Evolutionary conservation across 2,888 invertebrate species (phyloP), one percentile per base, ranked within the genome.

Genomic region (Resseliella maxima): DNA sequence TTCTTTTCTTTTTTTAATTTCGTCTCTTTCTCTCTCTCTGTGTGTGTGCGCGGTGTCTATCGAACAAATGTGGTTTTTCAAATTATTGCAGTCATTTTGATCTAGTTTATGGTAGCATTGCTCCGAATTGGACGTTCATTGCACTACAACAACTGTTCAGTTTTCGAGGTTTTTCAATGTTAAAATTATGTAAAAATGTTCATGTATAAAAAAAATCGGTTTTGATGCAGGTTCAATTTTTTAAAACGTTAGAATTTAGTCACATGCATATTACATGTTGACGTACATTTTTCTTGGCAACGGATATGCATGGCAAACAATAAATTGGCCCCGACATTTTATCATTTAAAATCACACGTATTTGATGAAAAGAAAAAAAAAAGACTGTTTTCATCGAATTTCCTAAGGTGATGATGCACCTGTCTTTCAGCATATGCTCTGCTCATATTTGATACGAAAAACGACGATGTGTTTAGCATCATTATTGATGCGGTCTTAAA

Each of bases 71-170:
- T 15, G 31, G 31, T 72, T 31, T 72, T 35, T 72, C 15, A 72
- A 72, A 31, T 72, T 31, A 31, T 31, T 31, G 31, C 18, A 72
- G 31, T 15, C 72, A 31, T 31, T 72, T 31, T 72, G 31, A 72
- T 72, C 72, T 72, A 72, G 72, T 72, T 72, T 12, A 72, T 12
- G 31, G 72, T 72, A 72, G 31, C 72, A 72, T 72, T 72, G 72
- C 72, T 15, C 72, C 35, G 72, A 72, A 72, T 72, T 18, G 72
- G 35, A 27, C 72, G 72, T 72, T 35, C 35, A 72, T 72, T 72
- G 72, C 72, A 72, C 72, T 15, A 15, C n/a, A 59, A 59, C 24
- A 59, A 59, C 24, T 24, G 72, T 35, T 72, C 15, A 31, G 2
- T 15, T 59, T 59, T 59, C 24, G 46, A 18, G 46, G 18, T 50